phyloP scores from a whole-genome alignment of 2,888 invertebrate species.

The Phania funesta region DNA sequence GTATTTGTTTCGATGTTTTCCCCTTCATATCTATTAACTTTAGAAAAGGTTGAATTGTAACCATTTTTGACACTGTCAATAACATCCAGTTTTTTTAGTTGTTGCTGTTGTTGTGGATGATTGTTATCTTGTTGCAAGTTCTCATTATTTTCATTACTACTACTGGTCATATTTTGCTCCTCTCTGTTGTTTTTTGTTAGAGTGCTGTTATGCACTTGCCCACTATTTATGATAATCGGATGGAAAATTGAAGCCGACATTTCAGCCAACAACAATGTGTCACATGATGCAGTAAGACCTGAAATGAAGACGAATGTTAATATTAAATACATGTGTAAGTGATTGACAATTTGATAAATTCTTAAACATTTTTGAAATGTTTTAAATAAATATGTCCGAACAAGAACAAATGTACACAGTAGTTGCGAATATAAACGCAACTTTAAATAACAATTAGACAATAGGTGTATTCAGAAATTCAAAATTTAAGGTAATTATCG shows the following conservation, averaged over 20 bases:
- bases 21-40: conserved; percentile 13
- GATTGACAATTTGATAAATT: conserved; percentile 27
- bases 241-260: conserved; percentile 82
- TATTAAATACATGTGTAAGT: conserved; percentile 41
- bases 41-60: conserved; percentile 68
- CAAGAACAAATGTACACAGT: too few species aligned
- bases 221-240: conserved; percentile 77
- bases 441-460: too few species aligned
- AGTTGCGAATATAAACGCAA: too few species aligned
- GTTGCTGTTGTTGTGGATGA: background rate
- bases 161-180: conserved; percentile 68
- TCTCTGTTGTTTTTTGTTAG: conserved; percentile 76
- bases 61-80: conserved; percentile 57
- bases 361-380: conserved; percentile 10
- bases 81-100: conserved; percentile 68
- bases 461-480: too few species aligned
- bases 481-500: too few species aligned
- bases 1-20: conserved; percentile 75
- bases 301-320: conserved; percentile 75
- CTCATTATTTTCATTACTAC: conserved; percentile 24
- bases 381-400: background rate
- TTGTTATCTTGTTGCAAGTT: background rate
- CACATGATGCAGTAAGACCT: conserved; percentile 86
- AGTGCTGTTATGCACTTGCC: conserved; percentile 75
- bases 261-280: conserved; percentile 85